Conservation (phyloP, 2,113 vertebrate genomes). For the Bostrychus sinensis region DNA sequence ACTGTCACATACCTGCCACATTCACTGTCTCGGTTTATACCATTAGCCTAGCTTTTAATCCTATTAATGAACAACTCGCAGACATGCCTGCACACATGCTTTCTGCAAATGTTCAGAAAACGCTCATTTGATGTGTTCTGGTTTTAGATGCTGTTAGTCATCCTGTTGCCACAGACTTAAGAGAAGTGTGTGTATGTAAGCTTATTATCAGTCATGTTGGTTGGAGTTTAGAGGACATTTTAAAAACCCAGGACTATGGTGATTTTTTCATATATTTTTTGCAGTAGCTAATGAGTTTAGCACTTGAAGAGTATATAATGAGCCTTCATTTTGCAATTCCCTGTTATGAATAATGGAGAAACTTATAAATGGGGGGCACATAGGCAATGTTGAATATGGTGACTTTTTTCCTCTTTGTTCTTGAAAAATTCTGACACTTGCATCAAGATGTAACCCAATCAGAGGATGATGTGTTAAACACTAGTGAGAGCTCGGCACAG, state of each 20-base stretch:
- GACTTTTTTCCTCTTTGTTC: constrained; percentile 61
- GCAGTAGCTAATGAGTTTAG: constrained; percentile 70
- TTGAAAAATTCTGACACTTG: constrained; percentile 54
- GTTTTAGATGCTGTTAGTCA: constrained; percentile 68
- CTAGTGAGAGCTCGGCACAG: constrained; percentile 16
- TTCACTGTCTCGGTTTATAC: constrained; percentile 68
- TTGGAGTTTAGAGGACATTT: constrained; percentile 71
- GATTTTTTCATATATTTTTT: constrained; percentile 61
- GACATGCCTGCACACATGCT: constrained; percentile 45
- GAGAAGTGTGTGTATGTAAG: constrained; percentile 38
- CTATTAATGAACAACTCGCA: constrained; percentile 74
- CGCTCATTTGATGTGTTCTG: constrained; percentile 63
- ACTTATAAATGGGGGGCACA: constrained; percentile 63
- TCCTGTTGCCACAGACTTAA: constrained; percentile 40
- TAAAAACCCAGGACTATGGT: constrained; percentile 49
- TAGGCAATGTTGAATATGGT: constrained; percentile 46
- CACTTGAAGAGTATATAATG: constrained; percentile 74
- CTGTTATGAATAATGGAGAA: constrained; percentile 73
- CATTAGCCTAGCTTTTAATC: constrained; percentile 74
- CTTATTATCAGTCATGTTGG: constrained; percentile 56
- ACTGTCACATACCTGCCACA: constrained; percentile 70
- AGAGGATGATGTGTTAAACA: constrained; percentile 35
- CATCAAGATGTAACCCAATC: constrained; percentile 44
- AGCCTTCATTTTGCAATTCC: constrained; percentile 72
- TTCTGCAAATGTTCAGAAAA: constrained; percentile 59